Base-by-base conservation (phyloP, 2,797 vertebrate genomes). In the Pipistrellus nathusii region DNA sequence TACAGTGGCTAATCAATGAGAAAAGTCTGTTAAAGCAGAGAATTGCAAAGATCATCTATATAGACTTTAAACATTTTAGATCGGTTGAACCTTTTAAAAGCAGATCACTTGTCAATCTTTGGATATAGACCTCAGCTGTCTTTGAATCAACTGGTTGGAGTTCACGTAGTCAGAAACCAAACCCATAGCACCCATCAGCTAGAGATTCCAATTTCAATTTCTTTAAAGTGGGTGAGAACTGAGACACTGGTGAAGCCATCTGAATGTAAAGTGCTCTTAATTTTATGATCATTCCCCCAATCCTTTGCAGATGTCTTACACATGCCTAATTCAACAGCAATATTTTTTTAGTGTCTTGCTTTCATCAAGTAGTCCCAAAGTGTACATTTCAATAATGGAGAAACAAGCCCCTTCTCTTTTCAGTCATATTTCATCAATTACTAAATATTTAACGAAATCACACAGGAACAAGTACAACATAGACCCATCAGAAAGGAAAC, bases 371-470 rank as follows among this genome's bases (percentile, higher is more conserved):
- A 46, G 68, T 93, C 73, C 44, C 55, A n/a, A 89, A 92, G 18
- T 53, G 23, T 46, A 2, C 20, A 38, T 80, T 73, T 87, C 57
- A 84, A 71, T 68, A 84, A 90, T 35, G 78, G 44, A 87, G 46
- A 14, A 53, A 76, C 8, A 78, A 55, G 8, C 20, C 20, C 21
- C 20, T 93, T 88, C 51, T 76, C 87, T 88, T 64, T 82, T 21
- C 30, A 76, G 64, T 27, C 57, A 82, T 55, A 62, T 18, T 86
- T 72, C 55, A 93, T 57, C 69, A 25, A 69, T 93, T 75, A 93
- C 48, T 92, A 85, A 84, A 94, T 88, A 83, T 84, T 93, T 95
- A 95, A 90, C 59, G 57, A 78, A 90, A 44, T 93, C 41, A 72
- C 46, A 84, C 11, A 85, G 20, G 14, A 88, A 75, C n/a, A 64